Evolutionary conservation across 2,113 vertebrate genomes (phyloP).

Genomic region (Aegotheles bennettii): DNA sequence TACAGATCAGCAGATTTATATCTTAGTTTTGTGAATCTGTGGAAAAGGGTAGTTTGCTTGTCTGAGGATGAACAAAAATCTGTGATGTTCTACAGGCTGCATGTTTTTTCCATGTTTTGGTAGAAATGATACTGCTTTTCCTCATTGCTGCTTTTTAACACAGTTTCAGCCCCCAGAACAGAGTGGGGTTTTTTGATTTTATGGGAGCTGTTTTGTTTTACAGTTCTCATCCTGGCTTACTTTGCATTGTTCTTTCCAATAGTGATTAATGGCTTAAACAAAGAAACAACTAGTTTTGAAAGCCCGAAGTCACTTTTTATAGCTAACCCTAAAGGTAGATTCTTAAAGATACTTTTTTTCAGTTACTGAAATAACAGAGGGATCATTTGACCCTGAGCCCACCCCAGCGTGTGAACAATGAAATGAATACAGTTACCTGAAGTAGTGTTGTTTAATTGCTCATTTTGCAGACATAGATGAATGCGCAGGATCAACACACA

Average conservation of each 20-base stretch:
- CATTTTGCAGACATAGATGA: conserved; percentile 86
- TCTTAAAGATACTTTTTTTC: background rate
- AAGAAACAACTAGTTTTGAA: background rate
- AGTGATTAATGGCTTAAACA: background rate
- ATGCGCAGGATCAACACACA: conserved; percentile 68
- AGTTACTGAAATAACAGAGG: background rate
- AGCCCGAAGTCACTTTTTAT: background rate
- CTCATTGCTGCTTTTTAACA: background rate
- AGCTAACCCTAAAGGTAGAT: background rate
- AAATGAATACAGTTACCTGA: background rate
- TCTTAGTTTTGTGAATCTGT: background rate
- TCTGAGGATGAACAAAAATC: background rate
- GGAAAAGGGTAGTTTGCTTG: background rate
- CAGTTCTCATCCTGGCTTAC: background rate
- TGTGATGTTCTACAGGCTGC: background rate
- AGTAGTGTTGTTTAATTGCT: background rate
- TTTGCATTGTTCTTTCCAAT: background rate
- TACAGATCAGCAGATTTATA: background rate
- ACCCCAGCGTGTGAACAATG: background rate
- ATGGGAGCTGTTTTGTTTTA: background rate
- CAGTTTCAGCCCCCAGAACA: background rate
- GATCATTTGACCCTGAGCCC: background rate
- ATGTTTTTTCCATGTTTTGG: background rate
- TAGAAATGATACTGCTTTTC: background rate
- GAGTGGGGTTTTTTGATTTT: background rate